phyloP scores from a whole-genome alignment of 2,797 vertebrate genomes.

The Hemibagrus guttatus region DNA sequence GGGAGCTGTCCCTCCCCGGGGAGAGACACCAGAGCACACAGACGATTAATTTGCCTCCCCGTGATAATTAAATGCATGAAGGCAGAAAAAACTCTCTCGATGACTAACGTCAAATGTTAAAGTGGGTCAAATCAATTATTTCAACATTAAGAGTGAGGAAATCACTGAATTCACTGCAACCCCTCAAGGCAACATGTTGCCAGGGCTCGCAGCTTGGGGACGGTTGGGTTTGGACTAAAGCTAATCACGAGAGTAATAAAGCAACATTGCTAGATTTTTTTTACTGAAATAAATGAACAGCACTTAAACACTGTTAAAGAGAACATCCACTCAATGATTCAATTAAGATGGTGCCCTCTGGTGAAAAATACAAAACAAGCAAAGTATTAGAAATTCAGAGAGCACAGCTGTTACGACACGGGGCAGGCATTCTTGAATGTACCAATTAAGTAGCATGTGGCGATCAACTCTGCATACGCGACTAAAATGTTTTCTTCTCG shows the following conservation, averaged over 20 bases:
- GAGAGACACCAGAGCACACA: constrained; percentile 45
- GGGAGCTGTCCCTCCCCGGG: constrained; percentile 57
- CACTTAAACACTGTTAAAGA: constrained; percentile 17
- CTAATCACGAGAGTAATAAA: constrained; percentile 19
- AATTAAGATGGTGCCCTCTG: constrained; percentile 41
- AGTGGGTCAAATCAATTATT: constrained; percentile 63
- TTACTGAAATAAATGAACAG: constrained; percentile 17
- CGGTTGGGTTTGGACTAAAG: not conserved
- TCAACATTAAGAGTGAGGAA: constrained; percentile 37
- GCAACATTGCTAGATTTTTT: not conserved
- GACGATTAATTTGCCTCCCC: constrained; percentile 55
- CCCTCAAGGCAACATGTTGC: constrained; percentile 31
- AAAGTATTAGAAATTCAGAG: constrained; percentile 6
- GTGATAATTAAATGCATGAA: constrained; percentile 57
- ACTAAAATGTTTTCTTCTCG: not conserved
- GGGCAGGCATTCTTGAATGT: not conserved
- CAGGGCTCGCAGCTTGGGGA: constrained; percentile 6
- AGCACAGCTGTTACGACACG: constrained; percentile 3
- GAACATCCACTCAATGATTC: constrained; percentile 20
- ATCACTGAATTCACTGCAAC: constrained; percentile 17
- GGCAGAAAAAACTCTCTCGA: constrained; percentile 51
- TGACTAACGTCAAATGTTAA: constrained; percentile 68
- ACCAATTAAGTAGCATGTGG: not conserved
- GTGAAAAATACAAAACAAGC: constrained; percentile 20
- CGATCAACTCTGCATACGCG: not conserved